Conservation (phyloP, 2,113 vertebrate genomes). For the Petaurus breviceps region DNA sequence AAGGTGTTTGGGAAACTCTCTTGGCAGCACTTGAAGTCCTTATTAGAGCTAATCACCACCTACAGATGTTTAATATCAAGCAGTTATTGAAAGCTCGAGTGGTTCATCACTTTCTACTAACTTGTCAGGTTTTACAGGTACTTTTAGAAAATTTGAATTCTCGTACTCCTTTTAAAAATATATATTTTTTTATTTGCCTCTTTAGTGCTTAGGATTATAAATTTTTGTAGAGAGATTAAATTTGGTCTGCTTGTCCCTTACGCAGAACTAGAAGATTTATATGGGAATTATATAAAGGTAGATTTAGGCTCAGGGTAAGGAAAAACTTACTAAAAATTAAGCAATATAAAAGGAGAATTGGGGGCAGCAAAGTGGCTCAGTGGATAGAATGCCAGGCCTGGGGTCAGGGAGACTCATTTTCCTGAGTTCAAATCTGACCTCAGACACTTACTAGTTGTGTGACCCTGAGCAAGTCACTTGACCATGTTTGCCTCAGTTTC, state of each 20-base stretch:
- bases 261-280: background rate
- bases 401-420: background rate
- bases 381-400: background rate
- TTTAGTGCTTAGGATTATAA: background rate
- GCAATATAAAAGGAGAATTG: background rate
- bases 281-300: background rate
- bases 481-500: background rate
- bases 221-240: conserved; percentile 1
- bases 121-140: conserved; percentile 98
- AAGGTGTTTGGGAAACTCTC: conserved; percentile 94
- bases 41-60: conserved; percentile 93
- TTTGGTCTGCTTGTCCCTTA: background rate
- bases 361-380: background rate
- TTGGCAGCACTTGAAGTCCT: conserved; percentile 93
- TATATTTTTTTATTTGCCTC: background rate
- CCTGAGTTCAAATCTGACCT: background rate
- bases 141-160: background rate
- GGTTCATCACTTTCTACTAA: conserved; percentile 94
- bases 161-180: background rate
- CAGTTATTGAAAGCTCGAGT: conserved; percentile 94
- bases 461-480: background rate
- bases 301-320: background rate
- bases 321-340: background rate
- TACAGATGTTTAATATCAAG: conserved; percentile 94
- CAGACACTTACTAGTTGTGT: background rate